Evolutionary conservation across 2,888 invertebrate genomes (phyloP), one percentile per base, ranked within the genome.

Genomic region (Ectemnius cavifrons): DNA sequence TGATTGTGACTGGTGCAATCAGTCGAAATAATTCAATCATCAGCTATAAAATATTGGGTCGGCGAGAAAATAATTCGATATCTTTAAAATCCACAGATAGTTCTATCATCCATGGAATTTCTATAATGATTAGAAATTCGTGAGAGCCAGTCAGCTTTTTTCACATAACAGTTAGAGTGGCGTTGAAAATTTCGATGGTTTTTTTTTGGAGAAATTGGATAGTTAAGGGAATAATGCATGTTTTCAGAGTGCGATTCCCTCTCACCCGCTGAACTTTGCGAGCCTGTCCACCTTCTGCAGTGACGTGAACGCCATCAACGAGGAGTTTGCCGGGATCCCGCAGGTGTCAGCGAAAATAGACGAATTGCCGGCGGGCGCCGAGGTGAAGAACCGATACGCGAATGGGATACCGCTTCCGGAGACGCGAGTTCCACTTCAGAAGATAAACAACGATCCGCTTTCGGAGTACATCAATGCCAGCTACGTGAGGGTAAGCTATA

Each of bases 401-500:
- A 98, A 98, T 91, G 97, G 98, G n/a, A 95, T 98, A 82, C 98
- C 98, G 67, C 93, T 97, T 82, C 97, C 97, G 45, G 97, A 97
- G 91, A 97, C 97, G 45, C 93, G 98, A 87, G 98, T 98, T 1
- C 94, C 94, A 46, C 92, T 98, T 49, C 93, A 93, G 82, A 93
- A 94, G 77, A 92, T 94, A 71, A 95, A 95, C 70, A 95, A 94
- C 74, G 95, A 96, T 85, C 94, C 95, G 0, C 94, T 95, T 77
- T 95, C 96, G 64, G 97, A 97, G 91, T 98, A 98, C 89, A 98
- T 98, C 83, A 98, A 98, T 89, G 98, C 98, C 77, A 98, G 97
- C 91, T 98, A 94, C 92, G 95, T 98, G 81, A 95, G 96, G 91
- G 98, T 98, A 91, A 94, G 95, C 37, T 37, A 37, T 6, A 37